Base-by-base conservation (phyloP, 2,113 vertebrate genomes). In the Vimba vimba region DNA sequence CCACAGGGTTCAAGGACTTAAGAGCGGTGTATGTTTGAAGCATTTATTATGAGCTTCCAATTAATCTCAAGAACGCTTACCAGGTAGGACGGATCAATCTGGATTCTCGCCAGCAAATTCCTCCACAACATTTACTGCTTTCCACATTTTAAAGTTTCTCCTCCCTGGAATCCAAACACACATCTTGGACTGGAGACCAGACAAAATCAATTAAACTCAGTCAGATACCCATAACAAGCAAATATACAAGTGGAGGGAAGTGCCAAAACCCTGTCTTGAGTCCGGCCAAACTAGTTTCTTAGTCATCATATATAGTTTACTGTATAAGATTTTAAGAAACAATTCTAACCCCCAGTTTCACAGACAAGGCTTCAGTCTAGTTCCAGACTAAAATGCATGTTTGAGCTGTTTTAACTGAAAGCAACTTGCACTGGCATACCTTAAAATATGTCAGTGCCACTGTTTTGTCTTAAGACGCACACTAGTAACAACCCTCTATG, bases 41-140 rank as follows among this genome's bases (percentile, higher is more conserved):
- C 84, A 85, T 90, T 92, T 89, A 90, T 91, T 90, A 90, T 78
- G 77, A 88, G 85, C 33, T 43, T 79, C 86, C 77, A 86, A 91
- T 90, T 92, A 92, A 90, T 89, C 86, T 85, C 60, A 78, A 92
- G 93, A 94, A 90, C 69, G 85, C 91, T 91, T 92, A 91, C 86
- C 75, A 69, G 77, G 86, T 89, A 84, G 83, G 86, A 90, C 78
- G 82, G 88, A 93, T 91, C 86, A 85, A 93, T 93, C 87, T 83
- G 13, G 87, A 86, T 80, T 86, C 86, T 87, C 85, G 87, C 89
- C 88, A 90, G 87, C 87, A 91, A 92, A 93, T 87, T 91, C 86
- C 73, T 88, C 39, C 25, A 52, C 85, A 92, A 89, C 88, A 89
- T 91, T 88, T 92, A 92, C 81, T 76, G 88, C 87, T 85, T 62